phyloP scores from a whole-genome alignment of 2,888 invertebrate species.

The Smittia sp. region DNA sequence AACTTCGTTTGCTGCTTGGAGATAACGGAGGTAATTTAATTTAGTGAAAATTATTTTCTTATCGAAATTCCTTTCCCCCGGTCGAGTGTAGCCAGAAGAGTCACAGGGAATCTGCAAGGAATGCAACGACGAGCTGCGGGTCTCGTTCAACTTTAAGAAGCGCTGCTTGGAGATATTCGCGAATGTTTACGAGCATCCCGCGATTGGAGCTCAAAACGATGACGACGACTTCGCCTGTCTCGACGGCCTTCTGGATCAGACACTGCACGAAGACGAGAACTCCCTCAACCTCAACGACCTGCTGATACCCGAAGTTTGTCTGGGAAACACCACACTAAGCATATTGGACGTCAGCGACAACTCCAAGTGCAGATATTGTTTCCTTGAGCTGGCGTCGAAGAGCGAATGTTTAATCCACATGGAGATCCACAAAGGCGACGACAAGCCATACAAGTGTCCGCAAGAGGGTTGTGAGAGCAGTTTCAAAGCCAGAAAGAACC shows the following conservation, averaged over 20 bases:
- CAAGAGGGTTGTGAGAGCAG: constrained; percentile 27
- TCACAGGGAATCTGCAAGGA: constrained; percentile 22
- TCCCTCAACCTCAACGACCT: constrained; percentile 27
- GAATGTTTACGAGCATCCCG: constrained; percentile 21
- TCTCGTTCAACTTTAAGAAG: constrained; percentile 35
- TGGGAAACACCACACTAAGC: not conserved
- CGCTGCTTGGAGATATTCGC: constrained; percentile 32
- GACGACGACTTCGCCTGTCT: not conserved
- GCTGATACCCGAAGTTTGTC: constrained; percentile 21
- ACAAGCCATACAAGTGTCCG: constrained; percentile 33
- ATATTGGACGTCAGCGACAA: constrained; percentile 15
- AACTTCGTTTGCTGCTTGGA: constrained; percentile 38
- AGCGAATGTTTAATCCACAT: not conserved
- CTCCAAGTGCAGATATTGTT: constrained; percentile 20
- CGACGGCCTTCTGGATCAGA: constrained; percentile 15
- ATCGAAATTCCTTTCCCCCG: not conserved
- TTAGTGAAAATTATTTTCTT: too few relatives aligned
- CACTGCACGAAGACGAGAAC: constrained; percentile 7
- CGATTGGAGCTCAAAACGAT: not conserved
- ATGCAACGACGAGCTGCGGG: constrained; percentile 15
- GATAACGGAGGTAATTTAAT: constrained; percentile 10
- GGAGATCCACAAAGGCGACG: constrained; percentile 12
- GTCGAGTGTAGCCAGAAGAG: constrained; percentile 14
- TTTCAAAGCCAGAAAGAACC: constrained; percentile 31
- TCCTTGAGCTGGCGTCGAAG: constrained; percentile 12